Base-by-base conservation (phyloP, 1,140 invertebrate genomes). In the Eumeta japonica region DNA sequence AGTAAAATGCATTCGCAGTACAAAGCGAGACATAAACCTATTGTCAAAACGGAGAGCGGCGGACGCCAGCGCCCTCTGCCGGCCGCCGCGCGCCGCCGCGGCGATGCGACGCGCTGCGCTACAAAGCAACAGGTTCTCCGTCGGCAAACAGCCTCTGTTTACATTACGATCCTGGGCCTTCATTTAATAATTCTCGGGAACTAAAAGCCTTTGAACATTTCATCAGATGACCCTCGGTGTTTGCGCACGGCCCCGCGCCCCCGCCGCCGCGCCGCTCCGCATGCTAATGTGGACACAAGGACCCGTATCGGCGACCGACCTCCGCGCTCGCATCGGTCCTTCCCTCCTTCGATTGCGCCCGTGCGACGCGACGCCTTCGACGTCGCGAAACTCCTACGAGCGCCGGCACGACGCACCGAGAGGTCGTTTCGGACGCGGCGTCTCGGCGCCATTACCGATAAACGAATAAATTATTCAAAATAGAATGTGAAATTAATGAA, bases 121-220 rank as follows among this genome's bases (percentile, higher is more conserved):
- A 66, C 62, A 68, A 65, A 63, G 68, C 65, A 70, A 73, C 68
- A 68, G 65, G 68, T 73, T 73, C 64, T 66, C 46, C 41, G 54
- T 67, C 55, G 43, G 47, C 65, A 70, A 73, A 73, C 61, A 73
- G 44, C 37, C 51, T 33, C 29, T 73, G 68, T 73, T 73, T 73
- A 59, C 65, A 73, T 73, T 73, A 73, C 64, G 60, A 73, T 73
- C 68, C 68, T 73, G 68, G 58, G 55, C 55, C 64, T 68, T 72
- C 67, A 70, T 73, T 73, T 68, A 73, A 72, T 72, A 72, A 73
- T 73, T 70, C 68, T 70, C 65, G 65, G 68, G 68, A 73, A 70
- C 65, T 73, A 73, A 73, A 73, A 73, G 68, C 63, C 68, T 73
- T 73, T 68, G 67, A 70, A 73, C 68, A 73, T 73, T 68, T 71